Base-by-base conservation (phyloP, 2,113 vertebrate genomes). In the Rhipidura dahli region DNA sequence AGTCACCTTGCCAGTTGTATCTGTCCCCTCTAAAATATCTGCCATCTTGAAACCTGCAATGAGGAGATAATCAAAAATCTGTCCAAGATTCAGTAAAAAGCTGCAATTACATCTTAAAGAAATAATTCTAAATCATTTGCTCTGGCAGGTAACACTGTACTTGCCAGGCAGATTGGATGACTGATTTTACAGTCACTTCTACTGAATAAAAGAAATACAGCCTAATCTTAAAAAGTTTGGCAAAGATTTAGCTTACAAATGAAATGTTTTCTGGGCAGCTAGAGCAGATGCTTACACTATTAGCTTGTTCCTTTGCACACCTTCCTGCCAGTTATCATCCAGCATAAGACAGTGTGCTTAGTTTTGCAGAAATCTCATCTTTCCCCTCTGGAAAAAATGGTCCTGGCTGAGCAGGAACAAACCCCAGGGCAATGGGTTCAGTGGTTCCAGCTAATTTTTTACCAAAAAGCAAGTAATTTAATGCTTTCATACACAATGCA, bases 1-100 rank as follows among this genome's bases (percentile, higher is more conserved):
- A 96, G 82, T 98, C 98, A 47, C 97, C 93, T 70, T 97, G 97
- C 97, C 98, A 98, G 87, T 98, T 98, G 88, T 98, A 98, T 14
- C 98, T 97, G 78, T 97, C 96, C 11, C 98, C 98, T 95, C 98
- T 94, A 53, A 97, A 98, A 17, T 97, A 98, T 91, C 98, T 97
- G 45, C 97, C 97, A 45, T 98, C 98, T 87, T 97, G 97, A 89
- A 97, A 98, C 93, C 98, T 98, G 88, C 33, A 97, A 94, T 11
- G 44, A 91, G 80, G 96, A 94, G 30, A 90, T 31, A 66, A 28
- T 51, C 30, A 73, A 44, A 91, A 70, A 66, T 24, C 63, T 78
- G 59, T 89, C 50, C 56, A 83, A 65, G 50, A 71, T 81, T 86
- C 65, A 82, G 53, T 61, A 87, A 87, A 91, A 82, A 83, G 40